phyloP scores from a whole-genome alignment of 1,140 invertebrate species.

The Pseudoatta argentina region DNA sequence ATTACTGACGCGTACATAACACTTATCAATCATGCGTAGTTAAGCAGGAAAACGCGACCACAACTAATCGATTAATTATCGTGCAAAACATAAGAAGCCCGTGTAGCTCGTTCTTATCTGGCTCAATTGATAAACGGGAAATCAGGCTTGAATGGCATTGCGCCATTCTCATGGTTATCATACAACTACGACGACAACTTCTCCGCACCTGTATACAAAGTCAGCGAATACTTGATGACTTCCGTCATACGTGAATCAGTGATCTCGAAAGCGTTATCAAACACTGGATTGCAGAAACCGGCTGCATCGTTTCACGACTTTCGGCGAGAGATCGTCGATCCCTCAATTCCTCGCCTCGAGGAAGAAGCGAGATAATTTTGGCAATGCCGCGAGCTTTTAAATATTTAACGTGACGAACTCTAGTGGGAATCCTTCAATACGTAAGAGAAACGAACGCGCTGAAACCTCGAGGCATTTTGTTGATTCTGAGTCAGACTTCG shows the following conservation, averaged over 20 bases:
- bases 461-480: neutral
- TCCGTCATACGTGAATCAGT: conserved; percentile 45
- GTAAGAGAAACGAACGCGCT: neutral
- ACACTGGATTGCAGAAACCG: conserved; percentile 38
- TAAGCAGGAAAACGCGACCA: conserved; percentile 4
- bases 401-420: conserved; percentile 29
- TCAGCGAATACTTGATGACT: conserved; percentile 49
- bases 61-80: conserved; percentile 29
- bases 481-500: conserved; percentile 18
- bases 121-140: conserved; percentile 50
- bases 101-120: conserved; percentile 36
- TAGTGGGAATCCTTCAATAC: neutral
- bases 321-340: conserved; percentile 27
- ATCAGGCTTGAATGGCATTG: conserved; percentile 38
- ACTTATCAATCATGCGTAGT: conserved; percentile 5
- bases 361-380: conserved; percentile 32
- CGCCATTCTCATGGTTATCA: conserved; percentile 42
- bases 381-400: neutral
- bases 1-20: neutral
- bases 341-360: neutral
- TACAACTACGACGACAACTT: conserved; percentile 18
- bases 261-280: conserved; percentile 26
- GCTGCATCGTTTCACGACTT: neutral
- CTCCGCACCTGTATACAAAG: conserved; percentile 26
- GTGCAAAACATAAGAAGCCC: conserved; percentile 20